Conservation (phyloP, 2,888 invertebrate genomes). For the Smittia aterrima region DNA sequence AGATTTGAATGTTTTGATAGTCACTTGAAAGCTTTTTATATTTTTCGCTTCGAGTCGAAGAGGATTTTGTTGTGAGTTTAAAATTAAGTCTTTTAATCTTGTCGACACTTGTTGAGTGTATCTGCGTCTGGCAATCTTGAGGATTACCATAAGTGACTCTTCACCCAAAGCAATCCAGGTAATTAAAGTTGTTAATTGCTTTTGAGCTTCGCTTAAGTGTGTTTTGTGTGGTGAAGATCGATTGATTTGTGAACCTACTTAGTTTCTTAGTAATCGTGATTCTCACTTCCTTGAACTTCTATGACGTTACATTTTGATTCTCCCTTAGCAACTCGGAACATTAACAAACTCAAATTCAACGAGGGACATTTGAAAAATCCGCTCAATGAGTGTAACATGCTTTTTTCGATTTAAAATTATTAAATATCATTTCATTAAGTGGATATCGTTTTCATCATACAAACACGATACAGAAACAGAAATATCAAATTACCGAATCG, state of each 20-base stretch:
- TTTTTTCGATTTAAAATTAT: conserved; percentile 36
- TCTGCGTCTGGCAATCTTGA: background rate
- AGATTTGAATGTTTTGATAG: conserved; percentile 40
- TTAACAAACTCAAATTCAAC: background rate
- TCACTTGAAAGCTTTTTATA: background rate
- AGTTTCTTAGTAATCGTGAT: background rate
- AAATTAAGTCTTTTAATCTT: conserved; percentile 25
- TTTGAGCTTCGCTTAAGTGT: background rate
- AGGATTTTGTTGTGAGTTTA: conserved; percentile 11
- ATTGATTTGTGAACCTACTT: background rate
- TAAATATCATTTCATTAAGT: conserved; percentile 42
- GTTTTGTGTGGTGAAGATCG: background rate
- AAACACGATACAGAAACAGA: conserved; percentile 27
- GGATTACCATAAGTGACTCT: conserved; percentile 8
- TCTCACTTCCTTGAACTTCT: too few species aligned
- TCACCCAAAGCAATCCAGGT: background rate
- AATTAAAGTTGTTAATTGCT: conserved; percentile 39
- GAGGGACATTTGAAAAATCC: conserved; percentile 20
- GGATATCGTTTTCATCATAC: conserved; percentile 40
- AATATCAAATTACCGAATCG: conserved; percentile 37
- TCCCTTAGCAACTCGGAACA: background rate
- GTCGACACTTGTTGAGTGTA: conserved; percentile 14
- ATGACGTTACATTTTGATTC: background rate
- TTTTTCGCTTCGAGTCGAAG: background rate
- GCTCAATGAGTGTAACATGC: conserved; percentile 25